phyloP scores from a whole-genome alignment of 2,113 vertebrate genomes.

The Gymnobelideus leadbeateri region DNA sequence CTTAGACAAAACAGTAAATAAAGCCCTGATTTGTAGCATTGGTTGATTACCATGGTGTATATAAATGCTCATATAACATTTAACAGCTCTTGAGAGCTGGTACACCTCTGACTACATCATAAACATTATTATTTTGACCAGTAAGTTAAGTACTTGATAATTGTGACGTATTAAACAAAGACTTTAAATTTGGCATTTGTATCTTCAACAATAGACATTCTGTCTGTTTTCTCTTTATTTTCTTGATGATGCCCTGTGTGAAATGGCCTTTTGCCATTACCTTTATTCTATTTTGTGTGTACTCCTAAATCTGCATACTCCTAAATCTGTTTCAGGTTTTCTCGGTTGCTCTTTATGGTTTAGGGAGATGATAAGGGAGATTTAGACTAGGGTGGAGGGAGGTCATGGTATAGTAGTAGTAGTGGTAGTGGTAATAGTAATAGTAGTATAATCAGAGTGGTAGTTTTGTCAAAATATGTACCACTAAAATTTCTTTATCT shows the following conservation, averaged over 20 bases:
- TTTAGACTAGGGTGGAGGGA: neutral
- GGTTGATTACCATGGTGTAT: neutral
- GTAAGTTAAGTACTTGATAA: too few relatives aligned
- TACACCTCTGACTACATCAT: neutral
- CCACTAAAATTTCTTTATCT: slow-evolving; percentile 17
- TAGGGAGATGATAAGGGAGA: neutral
- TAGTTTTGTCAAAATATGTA: slow-evolving; percentile 26
- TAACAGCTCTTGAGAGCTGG: neutral
- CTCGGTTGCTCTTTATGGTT: neutral
- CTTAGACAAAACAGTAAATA: neutral
- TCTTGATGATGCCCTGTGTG: neutral
- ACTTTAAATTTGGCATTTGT: neutral
- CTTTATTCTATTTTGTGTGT: neutral
- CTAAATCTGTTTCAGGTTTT: neutral
- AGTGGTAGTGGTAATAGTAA: neutral
- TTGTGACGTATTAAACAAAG: neutral
- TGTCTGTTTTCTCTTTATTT: neutral
- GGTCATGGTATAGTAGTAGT: neutral
- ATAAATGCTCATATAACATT: neutral
- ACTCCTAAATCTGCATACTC: neutral
- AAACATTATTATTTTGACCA: too few relatives aligned
- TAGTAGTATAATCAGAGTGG: neutral
- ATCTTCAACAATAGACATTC: neutral
- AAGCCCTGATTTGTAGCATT: neutral
- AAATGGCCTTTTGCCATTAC: neutral